A percentile compares a stretch with the other conserved stretches of the same genome.
These are phyloP conservation scores for Zaprionus lachaisei DNA, from an alignment of 1,140 invertebrate species.

Conservation along the genomic window DNA sequence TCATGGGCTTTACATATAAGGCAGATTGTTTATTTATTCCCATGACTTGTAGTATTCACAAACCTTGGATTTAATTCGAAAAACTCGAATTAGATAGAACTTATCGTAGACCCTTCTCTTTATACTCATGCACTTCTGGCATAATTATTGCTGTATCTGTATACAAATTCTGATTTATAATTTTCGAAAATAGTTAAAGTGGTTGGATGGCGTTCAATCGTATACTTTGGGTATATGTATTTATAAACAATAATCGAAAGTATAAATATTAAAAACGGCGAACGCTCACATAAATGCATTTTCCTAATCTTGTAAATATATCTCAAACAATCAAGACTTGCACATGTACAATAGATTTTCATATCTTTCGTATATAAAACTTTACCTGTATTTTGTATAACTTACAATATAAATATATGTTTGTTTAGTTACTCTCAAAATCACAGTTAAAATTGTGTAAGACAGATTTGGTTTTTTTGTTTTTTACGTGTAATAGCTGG, in stretches of 20 bases:
- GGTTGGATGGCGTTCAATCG: slow-evolving; percentile 17
- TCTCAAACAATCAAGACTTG: slow-evolving; percentile 17
- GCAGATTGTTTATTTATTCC: not conserved
- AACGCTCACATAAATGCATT: slow-evolving; percentile 34
- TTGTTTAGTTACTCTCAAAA: slow-evolving; percentile 46
- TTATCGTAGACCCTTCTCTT: not conserved
- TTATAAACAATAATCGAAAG: slow-evolving; percentile 47
- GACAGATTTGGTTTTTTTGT: slow-evolving; percentile 31
- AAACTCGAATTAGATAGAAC: not conserved
- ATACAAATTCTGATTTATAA: not conserved
- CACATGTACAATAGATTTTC: slow-evolving; percentile 33
- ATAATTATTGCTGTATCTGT: not conserved
- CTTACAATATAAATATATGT: slow-evolving; percentile 34
- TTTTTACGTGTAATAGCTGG: slow-evolving; percentile 26
- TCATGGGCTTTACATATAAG: not conserved
- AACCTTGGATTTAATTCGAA: not conserved
- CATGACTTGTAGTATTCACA: not conserved
- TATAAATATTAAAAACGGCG: slow-evolving; percentile 41
- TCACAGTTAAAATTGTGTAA: slow-evolving; percentile 48
- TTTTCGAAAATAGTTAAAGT: slow-evolving; percentile 4
- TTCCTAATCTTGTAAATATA: slow-evolving; percentile 20
- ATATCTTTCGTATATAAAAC: slow-evolving; percentile 34
- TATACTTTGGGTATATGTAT: slow-evolving; percentile 26
- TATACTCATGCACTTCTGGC: not conserved
- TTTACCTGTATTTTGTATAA: slow-evolving; percentile 48